Conservation (phyloP, 2,797 vertebrate species). For the Anas georgica region DNA sequence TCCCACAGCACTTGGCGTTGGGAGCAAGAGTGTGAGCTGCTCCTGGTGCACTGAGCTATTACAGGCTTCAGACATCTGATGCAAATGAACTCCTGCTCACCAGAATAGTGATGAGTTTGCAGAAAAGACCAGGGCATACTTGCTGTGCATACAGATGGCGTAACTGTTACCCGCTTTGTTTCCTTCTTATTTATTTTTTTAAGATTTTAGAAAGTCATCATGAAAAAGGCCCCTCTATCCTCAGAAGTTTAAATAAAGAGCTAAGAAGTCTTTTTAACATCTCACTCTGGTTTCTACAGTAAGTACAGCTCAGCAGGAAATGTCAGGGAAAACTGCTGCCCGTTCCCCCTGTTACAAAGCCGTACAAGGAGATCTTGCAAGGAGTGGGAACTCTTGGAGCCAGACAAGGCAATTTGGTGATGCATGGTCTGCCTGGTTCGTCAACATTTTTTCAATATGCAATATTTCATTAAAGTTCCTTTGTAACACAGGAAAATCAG, state of each 20-base stretch:
- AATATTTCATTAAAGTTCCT: not conserved
- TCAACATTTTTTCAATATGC: not conserved
- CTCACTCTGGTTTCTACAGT: not conserved
- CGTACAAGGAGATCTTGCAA: not conserved
- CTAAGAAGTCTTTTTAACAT: not conserved
- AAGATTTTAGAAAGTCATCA: not conserved
- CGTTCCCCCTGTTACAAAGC: not conserved
- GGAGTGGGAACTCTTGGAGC: not conserved
- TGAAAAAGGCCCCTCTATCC: not conserved
- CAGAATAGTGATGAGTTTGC: conserved; percentile 55
- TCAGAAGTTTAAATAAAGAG: not conserved
- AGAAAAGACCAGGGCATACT: conserved; percentile 52
- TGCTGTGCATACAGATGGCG: conserved; percentile 45
- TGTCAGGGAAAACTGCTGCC: not conserved
- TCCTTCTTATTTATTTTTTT: not conserved
- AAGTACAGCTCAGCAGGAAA: not conserved
- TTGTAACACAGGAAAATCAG: not conserved
- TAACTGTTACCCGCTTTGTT: not conserved
- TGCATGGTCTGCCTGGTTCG: not conserved
- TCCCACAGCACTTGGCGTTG: not conserved
- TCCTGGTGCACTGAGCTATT: not conserved
- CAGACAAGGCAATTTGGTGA: not conserved
- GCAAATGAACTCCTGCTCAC: conserved; percentile 38
- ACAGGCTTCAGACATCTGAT: not conserved
- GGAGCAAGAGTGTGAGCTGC: not conserved